Conservation (phyloP, 2,113 vertebrate species). For the Gasterosteus nipponicus region DNA sequence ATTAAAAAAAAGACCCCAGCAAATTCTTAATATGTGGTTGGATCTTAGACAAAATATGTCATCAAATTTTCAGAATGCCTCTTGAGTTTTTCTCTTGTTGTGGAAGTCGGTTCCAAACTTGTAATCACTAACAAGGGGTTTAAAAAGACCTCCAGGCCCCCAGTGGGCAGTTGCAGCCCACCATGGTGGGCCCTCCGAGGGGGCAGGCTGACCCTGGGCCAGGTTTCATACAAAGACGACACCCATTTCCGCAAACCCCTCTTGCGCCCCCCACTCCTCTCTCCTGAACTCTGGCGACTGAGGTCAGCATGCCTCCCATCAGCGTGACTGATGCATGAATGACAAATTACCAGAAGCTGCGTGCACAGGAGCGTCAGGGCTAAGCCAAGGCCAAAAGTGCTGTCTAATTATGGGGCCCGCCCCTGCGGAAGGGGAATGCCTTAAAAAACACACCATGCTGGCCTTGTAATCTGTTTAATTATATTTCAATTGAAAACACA, state of each 20-base stretch:
- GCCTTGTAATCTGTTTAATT: conserved; percentile 74
- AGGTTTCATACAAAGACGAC: conserved; percentile 33
- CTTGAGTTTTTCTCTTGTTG: background rate
- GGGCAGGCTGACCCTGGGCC: conserved; percentile 17
- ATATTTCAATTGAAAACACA: conserved; percentile 72
- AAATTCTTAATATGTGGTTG: too few species aligned
- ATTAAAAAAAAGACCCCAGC: background rate
- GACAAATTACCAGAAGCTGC: conserved; percentile 67
- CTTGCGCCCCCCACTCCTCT: background rate
- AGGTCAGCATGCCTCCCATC: conserved; percentile 52
- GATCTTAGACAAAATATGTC: background rate
- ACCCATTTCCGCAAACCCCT: conserved; percentile 14
- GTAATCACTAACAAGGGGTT: conserved; percentile 37
- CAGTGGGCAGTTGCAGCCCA: conserved; percentile 35
- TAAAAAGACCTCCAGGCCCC: conserved; percentile 37
- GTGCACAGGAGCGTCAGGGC: conserved; percentile 58
- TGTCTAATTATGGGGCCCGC: conserved; percentile 75
- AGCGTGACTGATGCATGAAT: conserved; percentile 68
- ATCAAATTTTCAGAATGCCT: conserved; percentile 16
- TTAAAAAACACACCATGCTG: conserved; percentile 56
- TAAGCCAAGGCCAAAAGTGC: conserved; percentile 57
- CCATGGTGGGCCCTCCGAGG: conserved; percentile 29
- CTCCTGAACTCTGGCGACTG: conserved; percentile 40
- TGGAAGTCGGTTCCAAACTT: conserved; percentile 3
- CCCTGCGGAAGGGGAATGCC: conserved; percentile 73